These are phyloP conservation scores for Trogon melanurus DNA, from an alignment of 2,113 vertebrate genomes.

Conservation along the genomic window DNA sequence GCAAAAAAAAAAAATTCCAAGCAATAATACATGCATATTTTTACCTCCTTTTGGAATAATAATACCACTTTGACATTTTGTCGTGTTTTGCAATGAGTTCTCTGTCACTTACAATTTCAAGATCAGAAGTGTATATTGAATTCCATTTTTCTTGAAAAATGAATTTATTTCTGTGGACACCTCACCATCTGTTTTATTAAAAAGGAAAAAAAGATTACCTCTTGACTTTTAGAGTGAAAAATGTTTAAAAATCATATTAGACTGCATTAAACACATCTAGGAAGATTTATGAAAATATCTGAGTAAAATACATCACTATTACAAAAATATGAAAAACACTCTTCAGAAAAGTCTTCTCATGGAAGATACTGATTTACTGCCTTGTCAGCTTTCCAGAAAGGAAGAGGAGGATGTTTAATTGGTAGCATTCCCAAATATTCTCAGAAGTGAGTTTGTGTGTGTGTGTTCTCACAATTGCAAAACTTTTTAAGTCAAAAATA, in stretches of 20 bases:
- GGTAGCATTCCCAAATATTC: background rate
- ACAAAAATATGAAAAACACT: background rate
- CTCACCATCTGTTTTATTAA: background rate
- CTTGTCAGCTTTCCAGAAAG: background rate
- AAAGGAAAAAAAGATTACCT: background rate
- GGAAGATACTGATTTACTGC: background rate
- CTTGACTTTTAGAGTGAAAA: background rate
- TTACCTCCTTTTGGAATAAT: background rate
- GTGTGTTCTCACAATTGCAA: background rate
- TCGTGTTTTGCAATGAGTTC: background rate
- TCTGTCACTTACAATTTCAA: background rate
- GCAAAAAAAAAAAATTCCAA: background rate
- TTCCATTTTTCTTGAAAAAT: background rate
- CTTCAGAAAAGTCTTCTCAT: background rate
- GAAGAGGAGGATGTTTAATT: background rate
- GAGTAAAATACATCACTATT: background rate
- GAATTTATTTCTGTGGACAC: background rate
- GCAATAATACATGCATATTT: fast-evolving
- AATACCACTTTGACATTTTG: background rate
- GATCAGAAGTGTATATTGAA: background rate
- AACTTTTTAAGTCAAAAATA: background rate
- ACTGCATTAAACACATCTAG: background rate
- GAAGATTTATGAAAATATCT: background rate
- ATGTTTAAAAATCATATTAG: background rate
- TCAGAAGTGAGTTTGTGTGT: background rate